These are phyloP conservation scores for Myiopsitta monachus DNA, from an alignment of 2,113 vertebrate species.

Conservation along the genomic window DNA sequence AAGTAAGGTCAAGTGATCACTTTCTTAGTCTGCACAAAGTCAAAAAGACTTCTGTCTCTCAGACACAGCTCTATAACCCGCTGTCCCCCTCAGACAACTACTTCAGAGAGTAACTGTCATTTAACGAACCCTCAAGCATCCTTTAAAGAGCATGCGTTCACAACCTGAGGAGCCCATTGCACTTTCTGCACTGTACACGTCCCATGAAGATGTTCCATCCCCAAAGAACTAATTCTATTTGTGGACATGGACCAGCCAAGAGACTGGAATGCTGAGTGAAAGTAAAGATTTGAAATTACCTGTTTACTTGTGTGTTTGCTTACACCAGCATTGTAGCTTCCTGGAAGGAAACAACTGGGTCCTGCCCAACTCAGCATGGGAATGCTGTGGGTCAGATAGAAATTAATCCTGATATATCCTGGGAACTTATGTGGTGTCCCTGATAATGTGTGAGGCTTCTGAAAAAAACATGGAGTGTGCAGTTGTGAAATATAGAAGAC, in stretches of 20 bases:
- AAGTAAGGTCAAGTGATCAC: not conserved
- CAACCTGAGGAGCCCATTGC: not conserved
- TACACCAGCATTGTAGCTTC: not conserved
- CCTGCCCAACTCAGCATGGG: not conserved
- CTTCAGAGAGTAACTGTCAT: not conserved
- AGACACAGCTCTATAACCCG: not conserved
- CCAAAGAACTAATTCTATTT: not conserved
- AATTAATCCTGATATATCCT: not conserved
- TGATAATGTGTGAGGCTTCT: not conserved
- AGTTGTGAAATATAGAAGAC: not conserved
- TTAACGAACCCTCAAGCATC: not conserved
- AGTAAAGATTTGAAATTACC: not conserved
- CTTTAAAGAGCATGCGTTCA: fast-evolving
- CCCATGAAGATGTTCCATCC: not conserved
- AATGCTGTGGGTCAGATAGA: not conserved
- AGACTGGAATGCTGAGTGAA: not conserved
- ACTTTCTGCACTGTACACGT: not conserved
- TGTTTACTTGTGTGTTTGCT: not conserved
- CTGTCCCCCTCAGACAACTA: not conserved
- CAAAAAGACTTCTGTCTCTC: not conserved
- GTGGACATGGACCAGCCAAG: not conserved
- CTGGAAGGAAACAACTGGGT: not conserved
- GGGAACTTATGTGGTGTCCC: not conserved
- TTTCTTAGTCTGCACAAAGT: not conserved
- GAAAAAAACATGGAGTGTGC: fast-evolving